Conservation (phyloP, 2,888 invertebrate species). For the Ormyrus labotus region DNA sequence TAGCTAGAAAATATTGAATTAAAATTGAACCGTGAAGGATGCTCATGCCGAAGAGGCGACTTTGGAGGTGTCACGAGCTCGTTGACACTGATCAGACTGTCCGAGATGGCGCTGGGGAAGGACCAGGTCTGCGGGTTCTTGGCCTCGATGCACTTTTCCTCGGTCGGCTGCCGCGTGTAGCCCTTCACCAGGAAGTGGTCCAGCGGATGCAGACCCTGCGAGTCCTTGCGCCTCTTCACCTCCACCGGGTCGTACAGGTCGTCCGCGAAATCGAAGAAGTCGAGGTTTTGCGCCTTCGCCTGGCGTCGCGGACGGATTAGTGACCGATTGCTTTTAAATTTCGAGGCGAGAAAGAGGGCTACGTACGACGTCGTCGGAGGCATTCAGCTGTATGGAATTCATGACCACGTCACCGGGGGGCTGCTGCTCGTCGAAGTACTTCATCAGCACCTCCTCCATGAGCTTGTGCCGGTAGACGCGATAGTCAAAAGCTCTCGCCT, state of each 20-base stretch:
- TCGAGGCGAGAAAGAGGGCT: too few relatives aligned
- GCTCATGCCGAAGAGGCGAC: neutral
- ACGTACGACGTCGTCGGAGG: conserved; percentile 52
- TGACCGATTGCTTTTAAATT: too few relatives aligned
- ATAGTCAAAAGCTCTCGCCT: conserved; percentile 59
- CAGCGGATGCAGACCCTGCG: conserved; percentile 63
- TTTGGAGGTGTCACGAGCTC: neutral
- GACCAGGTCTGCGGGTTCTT: conserved; percentile 25
- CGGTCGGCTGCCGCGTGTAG: conserved; percentile 56
- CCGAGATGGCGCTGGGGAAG: neutral
- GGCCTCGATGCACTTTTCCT: conserved; percentile 62
- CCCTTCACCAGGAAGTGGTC: conserved; percentile 67
- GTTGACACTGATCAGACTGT: neutral
- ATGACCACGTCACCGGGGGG: conserved; percentile 70
- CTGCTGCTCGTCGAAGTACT: conserved; percentile 65
- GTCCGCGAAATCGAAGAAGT: conserved; percentile 65
- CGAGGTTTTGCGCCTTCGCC: neutral
- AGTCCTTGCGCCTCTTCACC: conserved; percentile 50
- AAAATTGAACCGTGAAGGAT: conserved; percentile 5
- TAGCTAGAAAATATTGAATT: too few relatives aligned
- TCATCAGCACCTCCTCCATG: conserved; percentile 65
- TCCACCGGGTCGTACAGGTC: conserved; percentile 58
- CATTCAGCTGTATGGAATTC: conserved; percentile 69
- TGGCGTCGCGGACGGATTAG: too few relatives aligned
- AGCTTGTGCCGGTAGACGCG: conserved; percentile 66